Conservation (phyloP, 2,797 vertebrate genomes). For the Chlorospingus semifuscus region DNA sequence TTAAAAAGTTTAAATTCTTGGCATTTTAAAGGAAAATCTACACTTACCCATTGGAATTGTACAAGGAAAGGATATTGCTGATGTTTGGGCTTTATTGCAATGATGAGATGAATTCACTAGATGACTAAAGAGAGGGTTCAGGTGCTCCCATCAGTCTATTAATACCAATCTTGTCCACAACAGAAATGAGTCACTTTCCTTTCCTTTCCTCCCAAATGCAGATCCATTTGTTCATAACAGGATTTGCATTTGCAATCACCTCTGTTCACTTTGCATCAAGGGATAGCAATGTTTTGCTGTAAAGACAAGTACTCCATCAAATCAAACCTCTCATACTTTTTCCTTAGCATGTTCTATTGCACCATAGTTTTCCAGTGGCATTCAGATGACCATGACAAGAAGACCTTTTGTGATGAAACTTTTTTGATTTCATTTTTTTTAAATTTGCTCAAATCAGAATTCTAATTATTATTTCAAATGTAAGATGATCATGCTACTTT, state of each 20-base stretch:
- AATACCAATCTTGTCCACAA: neutral
- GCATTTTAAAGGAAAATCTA: neutral
- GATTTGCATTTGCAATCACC: neutral
- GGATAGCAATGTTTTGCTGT: neutral
- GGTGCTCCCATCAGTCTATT: neutral
- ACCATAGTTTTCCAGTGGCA: neutral
- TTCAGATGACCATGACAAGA: neutral
- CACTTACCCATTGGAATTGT: neutral
- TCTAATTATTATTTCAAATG: neutral
- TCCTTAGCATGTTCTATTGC: neutral
- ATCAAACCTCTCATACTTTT: neutral
- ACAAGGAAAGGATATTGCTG: neutral
- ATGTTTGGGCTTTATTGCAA: neutral
- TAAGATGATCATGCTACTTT: neutral
- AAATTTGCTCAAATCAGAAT: neutral
- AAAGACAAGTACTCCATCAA: neutral
- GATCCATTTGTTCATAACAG: neutral
- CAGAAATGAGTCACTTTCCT: neutral
- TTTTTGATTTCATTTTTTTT: neutral
- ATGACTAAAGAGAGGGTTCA: neutral
- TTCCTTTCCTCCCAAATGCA: neutral
- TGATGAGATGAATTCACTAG: neutral
- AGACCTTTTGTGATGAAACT: neutral
- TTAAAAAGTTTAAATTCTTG: neutral
- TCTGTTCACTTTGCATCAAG: neutral